A percentile compares a stretch with the other conserved stretches of the same genome.
phyloP scores from a whole-genome alignment of 1,140 invertebrate species.

The Saccostrea glomerata region DNA sequence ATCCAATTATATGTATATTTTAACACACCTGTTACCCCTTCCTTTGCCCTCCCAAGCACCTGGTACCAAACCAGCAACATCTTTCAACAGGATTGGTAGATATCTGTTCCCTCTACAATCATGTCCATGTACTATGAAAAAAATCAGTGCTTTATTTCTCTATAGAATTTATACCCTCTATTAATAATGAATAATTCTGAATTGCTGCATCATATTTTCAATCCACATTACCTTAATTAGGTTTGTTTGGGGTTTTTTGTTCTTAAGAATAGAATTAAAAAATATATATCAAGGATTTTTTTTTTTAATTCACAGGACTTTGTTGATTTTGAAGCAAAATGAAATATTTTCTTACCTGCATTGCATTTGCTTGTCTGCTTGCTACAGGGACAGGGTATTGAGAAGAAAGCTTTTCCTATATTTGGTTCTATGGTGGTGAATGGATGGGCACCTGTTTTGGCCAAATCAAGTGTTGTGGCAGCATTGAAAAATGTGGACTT shows the following conservation, averaged over 20 bases:
- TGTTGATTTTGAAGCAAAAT: not conserved
- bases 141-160: not conserved
- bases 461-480: constrained; percentile 61
- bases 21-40: constrained; percentile 60
- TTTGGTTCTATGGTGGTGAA: constrained; percentile 68
- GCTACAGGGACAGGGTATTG: constrained; percentile 62
- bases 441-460: constrained; percentile 64
- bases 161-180: not conserved
- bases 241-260: not conserved
- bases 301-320: not conserved
- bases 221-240: not conserved
- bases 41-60: constrained; percentile 66
- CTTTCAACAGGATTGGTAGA: constrained; percentile 61
- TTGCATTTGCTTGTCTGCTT: constrained; percentile 51
- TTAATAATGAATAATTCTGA: not conserved
- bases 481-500: constrained; percentile 68
- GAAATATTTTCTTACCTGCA: constrained; percentile 50
- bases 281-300: not conserved
- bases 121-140: constrained; percentile 59
- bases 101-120: constrained; percentile 56
- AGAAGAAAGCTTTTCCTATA: constrained; percentile 64
- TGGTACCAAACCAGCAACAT: constrained; percentile 66
- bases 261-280: no score
- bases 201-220: not conserved
- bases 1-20: no score